These are phyloP conservation scores for Drosophila navojoa DNA, from an alignment of 1,140 invertebrate genomes.

Conservation along the genomic window DNA sequence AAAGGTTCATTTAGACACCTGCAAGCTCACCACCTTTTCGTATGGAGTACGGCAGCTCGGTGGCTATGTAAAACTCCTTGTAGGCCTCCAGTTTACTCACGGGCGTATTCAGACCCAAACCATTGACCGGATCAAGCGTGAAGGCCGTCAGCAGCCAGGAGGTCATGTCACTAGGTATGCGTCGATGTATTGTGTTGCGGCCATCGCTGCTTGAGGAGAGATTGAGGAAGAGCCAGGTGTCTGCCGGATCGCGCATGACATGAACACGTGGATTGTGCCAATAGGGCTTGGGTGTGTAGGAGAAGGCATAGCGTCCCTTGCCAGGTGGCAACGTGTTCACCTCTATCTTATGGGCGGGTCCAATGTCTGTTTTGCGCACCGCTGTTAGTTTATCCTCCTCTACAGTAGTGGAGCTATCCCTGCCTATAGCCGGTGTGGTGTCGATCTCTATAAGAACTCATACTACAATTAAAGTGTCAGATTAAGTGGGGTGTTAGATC, in stretches of 20 bases:
- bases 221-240: constrained; percentile 94
- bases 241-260: constrained; percentile 89
- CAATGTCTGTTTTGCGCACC: constrained; percentile 82
- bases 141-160: constrained; percentile 97
- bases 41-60: constrained; percentile 94
- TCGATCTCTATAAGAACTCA: constrained; percentile 55
- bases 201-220: constrained; percentile 87
- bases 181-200: constrained; percentile 83
- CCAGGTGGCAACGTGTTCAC: constrained; percentile 91
- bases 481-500: background rate
- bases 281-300: constrained; percentile 91
- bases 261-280: constrained; percentile 92
- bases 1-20: background rate
- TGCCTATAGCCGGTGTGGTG: constrained; percentile 51
- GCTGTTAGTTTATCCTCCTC: constrained; percentile 76
- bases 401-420: constrained; percentile 38
- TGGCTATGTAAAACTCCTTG: constrained; percentile 93
- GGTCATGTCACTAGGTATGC: constrained; percentile 94
- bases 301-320: constrained; percentile 95
- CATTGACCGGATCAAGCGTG: constrained; percentile 92
- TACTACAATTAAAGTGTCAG: background rate
- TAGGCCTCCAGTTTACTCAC: constrained; percentile 92
- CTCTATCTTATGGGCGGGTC: constrained; percentile 82
- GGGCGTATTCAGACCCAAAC: constrained; percentile 91
- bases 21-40: constrained; percentile 89